Evolutionary conservation across 2,797 vertebrate species (phyloP), one percentile per base, ranked within the genome.

Genomic region (Phalloptychus januarius): DNA sequence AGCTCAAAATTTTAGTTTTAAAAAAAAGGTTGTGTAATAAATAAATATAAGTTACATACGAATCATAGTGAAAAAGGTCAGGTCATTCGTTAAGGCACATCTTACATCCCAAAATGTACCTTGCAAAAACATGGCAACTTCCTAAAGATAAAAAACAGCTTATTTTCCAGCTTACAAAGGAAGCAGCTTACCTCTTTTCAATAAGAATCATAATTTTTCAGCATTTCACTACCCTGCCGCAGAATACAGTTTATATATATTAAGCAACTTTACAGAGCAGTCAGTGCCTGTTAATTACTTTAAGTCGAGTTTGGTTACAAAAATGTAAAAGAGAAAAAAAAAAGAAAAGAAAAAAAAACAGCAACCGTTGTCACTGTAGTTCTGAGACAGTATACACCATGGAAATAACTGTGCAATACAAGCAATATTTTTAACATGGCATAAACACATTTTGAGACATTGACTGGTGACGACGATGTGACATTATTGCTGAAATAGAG

Each of bases 1-100:
- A 87, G 88, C 85, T 92, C 92, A 94, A 94, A 94, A 91, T 91
- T 93, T 93, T 83, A 92, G 88, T 93, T 84, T 33, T 33, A 10
- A 67, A 67, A 65, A 85, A 92, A 90, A 88, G 76, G 87, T 83
- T 91, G 89, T 88, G 93, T 92, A 96, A 96, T 96, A 96, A 96
- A 96, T 96, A 95, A 94, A 91, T 94, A 96, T 96, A 96, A 96
- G 95, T 96, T 96, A 96, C 88, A 89, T 78, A 87, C 92, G 81
- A 93, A 91, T 87, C 85, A 91, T 88, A 78, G 86, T 86, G 84
- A 91, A 93, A 70, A 94, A 93, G 80, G 69, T 90, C 86, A 92
- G 88, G 86, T 86, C 85, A 94, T 92, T 92, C 86, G 86, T 90
- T 95, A 93, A 95, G 94, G 93, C 94, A 94, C 94, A 94, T 90